phyloP scores from a whole-genome alignment of 2,113 vertebrate species.

The Grantiella picta region DNA sequence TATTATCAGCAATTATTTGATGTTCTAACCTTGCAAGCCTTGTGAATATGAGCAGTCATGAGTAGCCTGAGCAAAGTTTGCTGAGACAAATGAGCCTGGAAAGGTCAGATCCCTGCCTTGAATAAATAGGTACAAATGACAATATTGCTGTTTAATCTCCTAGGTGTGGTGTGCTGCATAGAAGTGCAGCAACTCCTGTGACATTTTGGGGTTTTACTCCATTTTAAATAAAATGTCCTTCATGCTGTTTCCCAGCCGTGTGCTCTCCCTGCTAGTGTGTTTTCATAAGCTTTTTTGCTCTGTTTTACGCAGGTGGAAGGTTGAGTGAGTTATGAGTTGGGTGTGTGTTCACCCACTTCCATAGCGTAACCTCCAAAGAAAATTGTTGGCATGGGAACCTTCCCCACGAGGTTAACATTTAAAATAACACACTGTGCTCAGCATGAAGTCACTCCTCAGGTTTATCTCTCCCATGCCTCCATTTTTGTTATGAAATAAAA shows the following conservation, averaged over 20 bases:
- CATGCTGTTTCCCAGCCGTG: not conserved
- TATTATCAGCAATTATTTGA: conserved; percentile 16
- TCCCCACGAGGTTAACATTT: not conserved
- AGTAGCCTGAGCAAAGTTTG: conserved; percentile 29
- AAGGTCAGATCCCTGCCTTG: conserved; percentile 46
- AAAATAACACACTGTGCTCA: not conserved
- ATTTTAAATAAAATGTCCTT: not conserved
- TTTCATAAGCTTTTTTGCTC: not conserved
- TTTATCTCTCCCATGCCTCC: not conserved
- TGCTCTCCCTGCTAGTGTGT: not conserved
- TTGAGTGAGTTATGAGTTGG: not conserved
- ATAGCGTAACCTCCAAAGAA: not conserved
- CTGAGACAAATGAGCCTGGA: conserved; percentile 6
- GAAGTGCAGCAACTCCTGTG: not conserved
- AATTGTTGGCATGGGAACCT: not conserved
- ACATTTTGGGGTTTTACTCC: fast-evolving
- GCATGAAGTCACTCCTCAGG: not conserved
- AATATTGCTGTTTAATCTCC: not conserved
- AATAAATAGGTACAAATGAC: conserved; percentile 17
- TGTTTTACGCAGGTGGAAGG: not conserved
- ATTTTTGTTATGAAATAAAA: not conserved
- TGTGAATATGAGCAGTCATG: conserved; percentile 16
- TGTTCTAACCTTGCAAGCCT: conserved; percentile 4
- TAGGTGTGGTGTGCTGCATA: not conserved
- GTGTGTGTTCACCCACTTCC: not conserved